Evolutionary conservation across 2,797 vertebrate genomes (phyloP), one percentile per base, ranked within the genome.

Genomic region (Sebastiscus tertius): DNA sequence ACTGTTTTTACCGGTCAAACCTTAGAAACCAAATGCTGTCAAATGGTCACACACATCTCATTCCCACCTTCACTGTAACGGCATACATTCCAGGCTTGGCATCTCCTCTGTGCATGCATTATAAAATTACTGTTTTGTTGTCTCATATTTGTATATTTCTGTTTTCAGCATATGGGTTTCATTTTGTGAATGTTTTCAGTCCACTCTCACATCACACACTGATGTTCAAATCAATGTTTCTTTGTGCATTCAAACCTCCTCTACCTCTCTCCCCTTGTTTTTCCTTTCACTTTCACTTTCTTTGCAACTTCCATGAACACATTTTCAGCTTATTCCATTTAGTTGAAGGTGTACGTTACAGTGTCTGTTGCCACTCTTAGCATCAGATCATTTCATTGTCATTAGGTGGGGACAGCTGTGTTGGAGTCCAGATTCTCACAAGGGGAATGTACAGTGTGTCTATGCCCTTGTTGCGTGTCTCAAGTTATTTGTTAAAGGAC

Each of bases 191-290:
- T 46, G 33, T 75, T 59, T 72, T 54, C 9, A 12, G 49, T 65
- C 27, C 49, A 31, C 31, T 67, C 20, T 77, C 52, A 24, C 24
- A 24, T 24, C 16, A 22, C 10, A 18, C n/a, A 9, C 16, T 36
- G 63, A 72, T 60, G 34, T 49, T 46, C 16, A 77, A 56, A 60
- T 79, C n/a, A 49, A 11, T 6, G 10, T 64, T 58, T 70, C 52
- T 69, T 66, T 82, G 63, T 79, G 64, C 54, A 60, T 64, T 82
- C 9, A 73, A 16, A 81, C 72, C 70, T 82, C 76, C 56, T 82
- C 88, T 89, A 91, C 85, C 88, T 92, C 92, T 82, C 63, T 64
- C 9, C 4, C 10, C 46, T 64, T 5, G 8, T 29, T 16, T 12
- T 18, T 16, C 6, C 1, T 9, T 36, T 77, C 26, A 29, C 27